Evolutionary conservation across 2,113 vertebrate species (phyloP).

Genomic region (Otis tarda): DNA sequence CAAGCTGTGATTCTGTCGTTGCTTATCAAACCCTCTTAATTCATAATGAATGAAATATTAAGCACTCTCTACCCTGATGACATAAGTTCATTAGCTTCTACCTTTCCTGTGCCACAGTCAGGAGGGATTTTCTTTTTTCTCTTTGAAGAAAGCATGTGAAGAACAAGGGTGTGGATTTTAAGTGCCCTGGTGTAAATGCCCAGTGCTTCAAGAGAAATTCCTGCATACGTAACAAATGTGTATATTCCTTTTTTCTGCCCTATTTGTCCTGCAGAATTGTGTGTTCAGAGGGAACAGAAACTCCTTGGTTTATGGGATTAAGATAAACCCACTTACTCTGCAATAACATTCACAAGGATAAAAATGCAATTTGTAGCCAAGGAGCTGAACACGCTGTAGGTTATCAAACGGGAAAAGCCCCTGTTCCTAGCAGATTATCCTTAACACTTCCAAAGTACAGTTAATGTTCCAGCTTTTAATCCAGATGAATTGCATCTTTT

Average conservation of each 20-base stretch:
- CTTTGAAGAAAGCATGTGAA: background rate
- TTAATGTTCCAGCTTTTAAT: constrained; percentile 1
- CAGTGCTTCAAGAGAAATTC: background rate
- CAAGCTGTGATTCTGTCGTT: background rate
- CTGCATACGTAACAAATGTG: accelerated
- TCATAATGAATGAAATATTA: background rate
- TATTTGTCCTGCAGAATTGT: background rate
- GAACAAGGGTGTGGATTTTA: background rate
- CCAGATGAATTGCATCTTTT: background rate
- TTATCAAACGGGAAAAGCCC: background rate
- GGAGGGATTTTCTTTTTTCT: background rate
- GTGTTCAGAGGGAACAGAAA: background rate
- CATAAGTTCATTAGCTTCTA: background rate
- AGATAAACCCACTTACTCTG: constrained; percentile 28
- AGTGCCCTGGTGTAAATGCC: background rate
- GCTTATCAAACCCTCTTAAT: background rate
- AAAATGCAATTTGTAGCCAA: background rate
- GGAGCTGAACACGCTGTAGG: background rate
- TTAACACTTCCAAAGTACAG: background rate
- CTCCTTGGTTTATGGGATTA: constrained; percentile 17
- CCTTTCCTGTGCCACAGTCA: background rate
- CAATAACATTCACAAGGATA: constrained; percentile 6
- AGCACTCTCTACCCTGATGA: background rate
- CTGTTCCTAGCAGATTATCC: background rate
- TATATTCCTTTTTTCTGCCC: background rate